Base-by-base conservation (phyloP, 2,113 vertebrate genomes). In the Heliornis fulica region DNA sequence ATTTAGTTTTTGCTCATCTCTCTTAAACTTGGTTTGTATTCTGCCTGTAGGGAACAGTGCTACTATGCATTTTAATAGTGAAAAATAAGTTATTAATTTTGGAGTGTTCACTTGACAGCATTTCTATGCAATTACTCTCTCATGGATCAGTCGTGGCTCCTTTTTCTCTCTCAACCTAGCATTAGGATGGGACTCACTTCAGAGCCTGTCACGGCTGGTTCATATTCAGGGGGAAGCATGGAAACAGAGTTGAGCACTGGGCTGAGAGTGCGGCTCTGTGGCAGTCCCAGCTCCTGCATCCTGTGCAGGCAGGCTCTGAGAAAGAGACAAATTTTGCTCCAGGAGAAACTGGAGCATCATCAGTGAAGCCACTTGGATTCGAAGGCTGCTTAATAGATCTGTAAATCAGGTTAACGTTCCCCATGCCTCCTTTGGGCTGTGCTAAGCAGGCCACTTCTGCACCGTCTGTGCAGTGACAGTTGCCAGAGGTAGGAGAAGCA, bases 11-110 rank as follows among this genome's bases (percentile, higher is more conserved):
- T 90, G 54, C 56, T 93, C 43, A 77, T 93, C 40, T 34, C 88
- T 9, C 34, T 94, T 88, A 90, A 83, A 86, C 23, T 68, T 86
- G 41, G 86, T 94, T 93, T 94, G 36, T 77, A 22, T 69, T 84
- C 75, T 83, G 77, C 77, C 84, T 94, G 53, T 50, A 85, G 78
- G 66, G 31, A 89, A 13, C n/a, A 66, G 45, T 71, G 11, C 45
- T 79, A 41, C 75, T 69, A 28, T 85, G 66, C 74, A 63, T 95
- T 94, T 83, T 91, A 93, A 50, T 87, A 93, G 20, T 34, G 34
- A 84, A 61, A 95, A 93, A 36, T 22, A 84, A 89, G 65, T 78
- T 91, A 89, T 50, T 95, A 69, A 83, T 87, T 95, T 91, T 76
- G n/a, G 36, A 61, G 13, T 69, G 60, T 93, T 90, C 77, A 68